Percentiles rank a stretch among this genome's conserved stretches.
Evolutionary conservation across 1,140 invertebrate species (phyloP).

Genomic region (Drosophila novamexicana): DNA sequence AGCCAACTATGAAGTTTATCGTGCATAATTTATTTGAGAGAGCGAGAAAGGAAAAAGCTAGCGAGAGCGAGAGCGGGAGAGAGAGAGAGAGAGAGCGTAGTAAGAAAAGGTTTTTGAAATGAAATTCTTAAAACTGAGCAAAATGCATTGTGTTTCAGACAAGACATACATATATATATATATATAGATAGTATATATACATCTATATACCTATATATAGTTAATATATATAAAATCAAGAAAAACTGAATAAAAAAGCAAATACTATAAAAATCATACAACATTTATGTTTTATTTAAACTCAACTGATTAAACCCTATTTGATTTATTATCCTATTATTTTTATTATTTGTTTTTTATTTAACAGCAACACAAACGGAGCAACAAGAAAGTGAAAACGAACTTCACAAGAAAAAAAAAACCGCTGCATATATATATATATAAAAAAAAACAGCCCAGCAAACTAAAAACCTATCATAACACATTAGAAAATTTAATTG

Average conservation of each 20-base stretch:
- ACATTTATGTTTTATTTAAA: conserved; percentile 66
- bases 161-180: conserved; percentile 40
- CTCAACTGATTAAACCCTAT: neutral
- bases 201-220: conserved; percentile 55
- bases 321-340: conserved; percentile 5
- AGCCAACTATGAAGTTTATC: conserved; percentile 64
- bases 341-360: conserved; percentile 14
- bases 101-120: conserved; percentile 27
- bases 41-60: conserved; percentile 3
- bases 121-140: conserved; percentile 34
- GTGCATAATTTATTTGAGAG: conserved; percentile 67
- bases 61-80: neutral
- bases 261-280: conserved; percentile 54
- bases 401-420: conserved; percentile 26
- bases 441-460: conserved; percentile 19
- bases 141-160: conserved; percentile 60
- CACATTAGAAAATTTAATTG: conserved; percentile 72
- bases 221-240: conserved; percentile 38
- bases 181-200: conserved; percentile 38
- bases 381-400: conserved; percentile 33
- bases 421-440: conserved; percentile 11
- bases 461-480: conserved; percentile 75
- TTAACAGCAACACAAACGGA: conserved; percentile 28
- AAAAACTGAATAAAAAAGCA: conserved; percentile 65
- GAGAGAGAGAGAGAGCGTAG: neutral